Conservation (phyloP, 2,797 vertebrate genomes). For the Phalanger gymnotis region DNA sequence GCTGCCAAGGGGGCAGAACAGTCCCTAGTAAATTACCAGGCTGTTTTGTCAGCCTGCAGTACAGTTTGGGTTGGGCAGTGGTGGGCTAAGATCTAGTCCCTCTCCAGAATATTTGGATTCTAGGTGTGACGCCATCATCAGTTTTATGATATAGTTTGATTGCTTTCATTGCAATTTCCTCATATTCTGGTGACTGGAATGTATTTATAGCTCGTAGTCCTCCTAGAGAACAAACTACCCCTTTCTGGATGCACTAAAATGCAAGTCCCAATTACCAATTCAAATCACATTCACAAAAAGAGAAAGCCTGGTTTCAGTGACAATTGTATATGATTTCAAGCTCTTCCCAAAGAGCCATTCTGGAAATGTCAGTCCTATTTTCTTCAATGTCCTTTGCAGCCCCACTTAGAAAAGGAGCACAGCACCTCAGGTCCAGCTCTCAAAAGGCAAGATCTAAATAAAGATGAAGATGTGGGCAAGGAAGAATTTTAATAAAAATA, state of each 20-base stretch:
- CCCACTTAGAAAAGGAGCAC: not conserved
- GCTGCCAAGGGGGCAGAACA: not conserved
- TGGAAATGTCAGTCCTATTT: constrained; percentile 15
- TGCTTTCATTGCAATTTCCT: constrained; percentile 14
- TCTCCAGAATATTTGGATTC: not conserved
- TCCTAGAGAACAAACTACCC: constrained; percentile 20
- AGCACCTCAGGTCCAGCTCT: not conserved
- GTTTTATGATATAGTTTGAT: constrained; percentile 32
- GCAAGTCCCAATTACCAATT: not conserved
- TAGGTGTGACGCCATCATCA: not conserved
- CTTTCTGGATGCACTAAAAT: constrained; percentile 36
- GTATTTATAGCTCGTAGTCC: constrained; percentile 30
- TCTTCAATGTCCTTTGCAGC: not conserved
- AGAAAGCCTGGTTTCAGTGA: constrained; percentile 13
- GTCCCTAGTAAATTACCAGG: not conserved
- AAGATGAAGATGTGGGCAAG: constrained; percentile 32
- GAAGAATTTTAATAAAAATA: constrained; percentile 13
- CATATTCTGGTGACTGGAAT: not conserved
- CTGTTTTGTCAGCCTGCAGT: not conserved
- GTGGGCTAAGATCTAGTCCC: not conserved
- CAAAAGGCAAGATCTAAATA: constrained; percentile 28
- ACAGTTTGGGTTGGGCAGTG: not conserved
- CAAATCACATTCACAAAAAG: constrained; percentile 38
- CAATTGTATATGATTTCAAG: constrained; percentile 35
- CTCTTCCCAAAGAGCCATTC: constrained; percentile 1